Percentiles rank a stretch among this genome's conserved stretches.
phyloP scores from a whole-genome alignment of 2,113 vertebrate species.

The Amblyornis subalaris region DNA sequence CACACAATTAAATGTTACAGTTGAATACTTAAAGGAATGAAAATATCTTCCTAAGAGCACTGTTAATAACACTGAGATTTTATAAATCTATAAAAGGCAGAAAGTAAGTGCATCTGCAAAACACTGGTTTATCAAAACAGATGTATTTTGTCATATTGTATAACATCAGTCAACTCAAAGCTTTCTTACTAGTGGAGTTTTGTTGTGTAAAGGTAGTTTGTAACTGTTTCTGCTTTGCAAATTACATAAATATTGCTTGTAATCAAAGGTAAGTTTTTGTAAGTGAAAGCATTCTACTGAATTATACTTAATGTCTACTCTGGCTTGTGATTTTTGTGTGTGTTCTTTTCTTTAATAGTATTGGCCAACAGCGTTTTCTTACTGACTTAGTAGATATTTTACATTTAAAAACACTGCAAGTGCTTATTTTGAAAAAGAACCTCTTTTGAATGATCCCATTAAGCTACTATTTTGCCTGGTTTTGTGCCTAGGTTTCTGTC shows the following conservation, averaged over 20 bases:
- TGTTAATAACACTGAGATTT: background rate
- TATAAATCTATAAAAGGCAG: background rate
- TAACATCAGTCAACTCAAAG: background rate
- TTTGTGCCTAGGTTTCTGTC: conserved; percentile 86
- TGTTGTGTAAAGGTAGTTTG: background rate
- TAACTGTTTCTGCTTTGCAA: background rate
- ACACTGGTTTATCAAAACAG: background rate
- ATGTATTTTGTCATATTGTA: background rate
- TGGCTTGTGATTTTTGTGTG: background rate
- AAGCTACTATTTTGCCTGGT: background rate
- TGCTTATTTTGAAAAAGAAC: background rate
- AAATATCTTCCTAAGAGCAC: background rate
- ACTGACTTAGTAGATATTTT: background rate
- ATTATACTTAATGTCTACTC: background rate
- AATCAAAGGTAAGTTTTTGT: background rate
- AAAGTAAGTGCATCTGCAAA: background rate
- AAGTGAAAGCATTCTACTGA: background rate
- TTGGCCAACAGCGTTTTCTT: background rate
- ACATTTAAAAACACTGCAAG: background rate
- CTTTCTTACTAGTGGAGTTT: background rate
- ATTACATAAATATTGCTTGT: background rate
- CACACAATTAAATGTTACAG: background rate
- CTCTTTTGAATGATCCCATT: background rate
- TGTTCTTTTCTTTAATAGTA: background rate
- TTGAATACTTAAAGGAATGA: background rate